Evolutionary conservation across 37 sponge, comb jelly and placozoan genomes (phyloP), one percentile per base, ranked within the genome.

Genomic region (Bolinopsis microptera): DNA sequence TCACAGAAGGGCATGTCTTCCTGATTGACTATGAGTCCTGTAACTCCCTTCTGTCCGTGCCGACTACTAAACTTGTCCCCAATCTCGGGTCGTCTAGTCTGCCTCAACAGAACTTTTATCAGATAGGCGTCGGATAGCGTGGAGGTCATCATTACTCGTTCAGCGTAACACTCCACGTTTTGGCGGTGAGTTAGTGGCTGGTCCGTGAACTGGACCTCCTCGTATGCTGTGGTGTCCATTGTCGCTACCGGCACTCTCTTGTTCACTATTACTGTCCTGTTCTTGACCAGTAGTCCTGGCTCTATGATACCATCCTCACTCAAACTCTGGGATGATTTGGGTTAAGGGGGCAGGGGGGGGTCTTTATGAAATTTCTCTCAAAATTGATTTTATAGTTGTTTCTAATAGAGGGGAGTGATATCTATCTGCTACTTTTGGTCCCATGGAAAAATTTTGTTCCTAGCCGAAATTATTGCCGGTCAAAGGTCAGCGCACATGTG

Each of bases 51-150:
- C 94, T 99, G 99, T 16, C 99, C 99, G 93, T 99, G 99, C 0
- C 99, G 96, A 90, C 99, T 99, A 94, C 98, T 97, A 88, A 99
- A 99, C 93, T 99, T 99, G 95, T 99, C 99, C 1, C 99, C 99
- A 1, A 99, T 92, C 80, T 99, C 99, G 0, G 99, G 99, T 38
- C 97, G 83, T 0, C 99, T 72, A 0, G 97, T 99, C 26, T 83
- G 83, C 16, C 97, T 68, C 35, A 99, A 94, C n/a, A 99, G 95
- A 69, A 96, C 94, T 38, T 86, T 86, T 28, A 86, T 86, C 26
- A 86, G 61, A 27, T 86, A 86, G 0, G 90, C 94, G 25, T 99
- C 99, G 33, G 97, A 96, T 18, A 92, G 39, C 34, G 96, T 97
- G 16, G 97, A 96, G 5, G 99, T 95, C 69, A 99, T 95, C 76